These are phyloP conservation scores for Euleptes europaea DNA, from an alignment of 2,113 vertebrate species.

Conservation along the genomic window DNA sequence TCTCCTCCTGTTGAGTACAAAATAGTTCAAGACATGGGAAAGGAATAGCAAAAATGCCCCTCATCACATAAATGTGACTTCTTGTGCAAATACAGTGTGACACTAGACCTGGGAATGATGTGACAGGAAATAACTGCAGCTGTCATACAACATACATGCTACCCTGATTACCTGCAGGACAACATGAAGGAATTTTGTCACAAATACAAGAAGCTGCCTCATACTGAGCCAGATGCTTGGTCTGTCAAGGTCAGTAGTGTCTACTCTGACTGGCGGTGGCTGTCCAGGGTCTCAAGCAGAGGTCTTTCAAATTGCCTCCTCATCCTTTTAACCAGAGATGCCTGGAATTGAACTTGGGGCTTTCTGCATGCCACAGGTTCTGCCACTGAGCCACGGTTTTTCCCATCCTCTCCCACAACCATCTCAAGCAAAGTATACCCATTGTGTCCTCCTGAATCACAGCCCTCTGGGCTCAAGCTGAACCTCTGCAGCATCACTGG, in stretches of 20 bases:
- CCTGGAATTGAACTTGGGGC: too few relatives aligned
- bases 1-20: not conserved
- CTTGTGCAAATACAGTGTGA: slow-evolving; percentile 8
- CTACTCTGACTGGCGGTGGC: not conserved
- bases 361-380: not conserved
- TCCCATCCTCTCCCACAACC: too few relatives aligned
- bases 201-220: not conserved
- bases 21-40: not conserved
- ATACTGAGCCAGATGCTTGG: not conserved
- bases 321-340: not conserved
- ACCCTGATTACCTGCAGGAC: too few relatives aligned
- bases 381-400: not conserved
- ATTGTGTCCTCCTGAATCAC: too few relatives aligned
- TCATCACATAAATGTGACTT: not conserved
- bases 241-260: not conserved
- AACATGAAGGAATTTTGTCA: too few relatives aligned
- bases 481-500: too few relatives aligned
- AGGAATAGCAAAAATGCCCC: not conserved
- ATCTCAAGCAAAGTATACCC: too few relatives aligned
- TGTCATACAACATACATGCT: too few relatives aligned
- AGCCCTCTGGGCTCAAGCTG: too few relatives aligned
- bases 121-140: too few relatives aligned
- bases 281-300: not conserved
- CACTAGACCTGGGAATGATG: too few relatives aligned
- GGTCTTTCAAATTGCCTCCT: not conserved